These are phyloP conservation scores for Malthinus seriepunctatus DNA, from an alignment of 2,888 invertebrate genomes.

Conservation along the genomic window DNA sequence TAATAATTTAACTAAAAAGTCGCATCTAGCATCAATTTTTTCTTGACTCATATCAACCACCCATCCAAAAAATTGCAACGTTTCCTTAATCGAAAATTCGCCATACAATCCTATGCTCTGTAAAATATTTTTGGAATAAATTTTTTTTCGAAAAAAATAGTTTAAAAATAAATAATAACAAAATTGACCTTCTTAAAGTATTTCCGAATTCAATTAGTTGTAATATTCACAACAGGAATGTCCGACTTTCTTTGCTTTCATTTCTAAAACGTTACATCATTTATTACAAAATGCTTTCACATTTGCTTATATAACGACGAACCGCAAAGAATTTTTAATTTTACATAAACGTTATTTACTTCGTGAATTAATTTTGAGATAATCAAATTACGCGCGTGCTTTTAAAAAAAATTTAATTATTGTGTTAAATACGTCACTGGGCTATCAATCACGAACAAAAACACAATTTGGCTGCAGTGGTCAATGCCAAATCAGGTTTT, in stretches of 20 bases:
- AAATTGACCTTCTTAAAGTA: background rate
- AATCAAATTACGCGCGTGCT: too few relatives aligned
- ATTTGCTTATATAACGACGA: background rate
- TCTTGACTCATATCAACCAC: constrained; percentile 47
- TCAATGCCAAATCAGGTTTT: too few relatives aligned
- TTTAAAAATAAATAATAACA: background rate
- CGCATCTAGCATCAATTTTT: constrained; percentile 38
- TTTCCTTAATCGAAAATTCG: constrained; percentile 52
- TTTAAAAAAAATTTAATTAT: too few relatives aligned
- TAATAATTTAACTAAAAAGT: constrained; percentile 26
- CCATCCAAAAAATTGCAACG: constrained; percentile 52
- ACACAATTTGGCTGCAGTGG: too few relatives aligned
- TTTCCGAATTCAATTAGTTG: constrained; percentile 3
- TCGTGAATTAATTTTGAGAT: too few relatives aligned
- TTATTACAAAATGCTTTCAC: constrained; percentile 4
- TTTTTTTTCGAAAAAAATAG: too few relatives aligned
- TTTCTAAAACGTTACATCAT: constrained; percentile 5
- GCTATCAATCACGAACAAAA: too few relatives aligned
- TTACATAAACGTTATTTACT: too few relatives aligned
- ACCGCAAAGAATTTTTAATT: too few relatives aligned
- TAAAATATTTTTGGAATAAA: constrained; percentile 25
- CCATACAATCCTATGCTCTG: constrained; percentile 52
- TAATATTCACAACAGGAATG: constrained; percentile 4
- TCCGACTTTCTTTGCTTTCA: constrained; percentile 7
- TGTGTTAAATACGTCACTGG: too few relatives aligned